A percentile compares a stretch with the other conserved stretches of the same genome.
Evolutionary conservation across 1,140 invertebrate genomes (phyloP).

Genomic region (Lysiphlebus fabarum): DNA sequence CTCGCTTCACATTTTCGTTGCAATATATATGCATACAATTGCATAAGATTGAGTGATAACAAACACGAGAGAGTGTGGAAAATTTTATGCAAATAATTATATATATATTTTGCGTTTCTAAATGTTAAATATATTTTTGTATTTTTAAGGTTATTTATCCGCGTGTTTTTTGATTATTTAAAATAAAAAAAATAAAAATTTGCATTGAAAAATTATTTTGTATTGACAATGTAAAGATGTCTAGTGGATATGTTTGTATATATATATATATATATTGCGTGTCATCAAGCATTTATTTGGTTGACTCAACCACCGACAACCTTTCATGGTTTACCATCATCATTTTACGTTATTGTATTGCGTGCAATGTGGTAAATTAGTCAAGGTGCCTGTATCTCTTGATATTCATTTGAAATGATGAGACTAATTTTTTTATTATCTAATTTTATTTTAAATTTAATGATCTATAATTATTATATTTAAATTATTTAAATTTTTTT

Average conservation of each 20-base stretch:
- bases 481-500: no score
- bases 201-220: neutral
- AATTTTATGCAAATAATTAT: slow-evolving; percentile 27
- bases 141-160: slow-evolving; percentile 14
- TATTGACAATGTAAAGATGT: neutral
- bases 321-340: slow-evolving; percentile 15
- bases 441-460: neutral
- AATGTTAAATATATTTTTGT: neutral
- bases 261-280: slow-evolving; percentile 31
- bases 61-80: slow-evolving; percentile 26
- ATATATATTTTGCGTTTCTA: no score
- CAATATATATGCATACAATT: slow-evolving; percentile 31
- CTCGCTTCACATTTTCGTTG: slow-evolving; percentile 33
- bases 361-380: slow-evolving; percentile 13
- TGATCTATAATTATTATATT: no score
- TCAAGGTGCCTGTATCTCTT: slow-evolving; percentile 7
- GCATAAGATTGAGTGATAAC: slow-evolving; percentile 38
- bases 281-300: slow-evolving; percentile 33
- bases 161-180: neutral
- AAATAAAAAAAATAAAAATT: no score
- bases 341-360: slow-evolving; percentile 13
- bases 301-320: slow-evolving; percentile 7
- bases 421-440: neutral
- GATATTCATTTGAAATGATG: neutral
- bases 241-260: no score